These are phyloP conservation scores for Lacanobia oleracea DNA, from an alignment of 2,888 invertebrate species.

Conservation along the genomic window DNA sequence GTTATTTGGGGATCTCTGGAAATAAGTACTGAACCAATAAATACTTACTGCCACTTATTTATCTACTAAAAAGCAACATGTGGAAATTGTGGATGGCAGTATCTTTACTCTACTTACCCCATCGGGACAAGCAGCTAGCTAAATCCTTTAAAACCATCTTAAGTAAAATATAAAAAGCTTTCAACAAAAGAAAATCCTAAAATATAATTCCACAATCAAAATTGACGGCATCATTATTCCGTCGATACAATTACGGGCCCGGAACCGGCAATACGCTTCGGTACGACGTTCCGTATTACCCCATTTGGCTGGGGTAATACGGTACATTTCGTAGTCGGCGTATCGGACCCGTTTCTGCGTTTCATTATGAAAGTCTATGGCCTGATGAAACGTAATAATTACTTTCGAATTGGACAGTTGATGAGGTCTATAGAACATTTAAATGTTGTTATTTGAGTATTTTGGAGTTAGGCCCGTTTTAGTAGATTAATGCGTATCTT, in stretches of 20 bases:
- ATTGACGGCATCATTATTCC: slow-evolving; percentile 47
- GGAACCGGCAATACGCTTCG: slow-evolving; percentile 40
- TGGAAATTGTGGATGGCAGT: background rate
- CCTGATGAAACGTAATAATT: slow-evolving; percentile 60
- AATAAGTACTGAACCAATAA: too few species aligned
- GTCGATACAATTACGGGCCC: slow-evolving; percentile 44
- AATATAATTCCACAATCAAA: slow-evolving; percentile 42
- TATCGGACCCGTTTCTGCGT: slow-evolving; percentile 45
- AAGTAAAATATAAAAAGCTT: background rate
- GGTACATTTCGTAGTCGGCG: slow-evolving; percentile 24
- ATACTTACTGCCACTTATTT: too few species aligned
- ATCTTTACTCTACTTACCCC: background rate
- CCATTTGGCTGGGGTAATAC: slow-evolving; percentile 36
- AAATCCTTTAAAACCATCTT: background rate
- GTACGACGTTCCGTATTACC: slow-evolving; percentile 47
- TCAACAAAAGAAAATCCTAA: slow-evolving; percentile 11
- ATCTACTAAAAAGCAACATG: too few species aligned
- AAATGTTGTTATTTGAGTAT: slow-evolving; percentile 49
- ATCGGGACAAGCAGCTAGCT: background rate
- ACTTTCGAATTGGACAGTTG: slow-evolving; percentile 46
- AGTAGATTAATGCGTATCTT: slow-evolving; percentile 1
- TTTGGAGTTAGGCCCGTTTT: background rate
- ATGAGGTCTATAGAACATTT: slow-evolving; percentile 50
- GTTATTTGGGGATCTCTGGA: too few species aligned
- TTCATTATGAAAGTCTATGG: slow-evolving; percentile 49